phyloP scores from a whole-genome alignment of 2,888 invertebrate species.

The Drosophila acutilabella region DNA sequence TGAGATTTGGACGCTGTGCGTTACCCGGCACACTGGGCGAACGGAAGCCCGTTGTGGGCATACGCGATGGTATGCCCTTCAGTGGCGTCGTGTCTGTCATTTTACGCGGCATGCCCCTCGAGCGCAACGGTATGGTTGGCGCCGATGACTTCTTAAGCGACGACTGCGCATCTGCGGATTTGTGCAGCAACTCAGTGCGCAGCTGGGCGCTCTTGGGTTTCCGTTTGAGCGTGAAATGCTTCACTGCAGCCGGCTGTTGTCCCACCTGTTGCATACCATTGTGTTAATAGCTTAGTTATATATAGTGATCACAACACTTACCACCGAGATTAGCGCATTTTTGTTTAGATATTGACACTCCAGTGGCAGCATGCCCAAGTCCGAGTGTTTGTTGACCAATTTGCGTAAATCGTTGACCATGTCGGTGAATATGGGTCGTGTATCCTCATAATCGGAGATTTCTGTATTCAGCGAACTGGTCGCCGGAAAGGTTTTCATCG shows the following conservation, averaged over 20 bases:
- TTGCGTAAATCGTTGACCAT: slow-evolving; percentile 93
- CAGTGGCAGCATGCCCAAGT: slow-evolving; percentile 94
- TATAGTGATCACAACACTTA: slow-evolving; percentile 78
- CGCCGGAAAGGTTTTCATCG: slow-evolving; percentile 96
- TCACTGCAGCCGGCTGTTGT: slow-evolving; percentile 92
- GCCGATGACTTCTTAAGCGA: slow-evolving; percentile 95
- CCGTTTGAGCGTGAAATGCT: slow-evolving; percentile 96
- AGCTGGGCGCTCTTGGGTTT: slow-evolving; percentile 97
- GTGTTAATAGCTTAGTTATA: not conserved
- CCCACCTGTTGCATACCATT: slow-evolving; percentile 87
- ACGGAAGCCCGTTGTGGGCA: slow-evolving; percentile 89
- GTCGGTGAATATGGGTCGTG: slow-evolving; percentile 95
- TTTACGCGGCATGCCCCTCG: slow-evolving; percentile 95
- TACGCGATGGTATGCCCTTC: slow-evolving; percentile 95
- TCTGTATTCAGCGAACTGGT: slow-evolving; percentile 95
- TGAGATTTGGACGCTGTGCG: slow-evolving; percentile 86
- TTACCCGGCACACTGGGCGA: slow-evolving; percentile 84
- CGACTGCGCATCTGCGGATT: slow-evolving; percentile 95
- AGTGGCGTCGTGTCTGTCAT: slow-evolving; percentile 98
- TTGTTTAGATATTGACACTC: slow-evolving; percentile 99
- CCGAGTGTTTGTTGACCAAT: slow-evolving; percentile 93
- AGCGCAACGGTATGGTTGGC: slow-evolving; percentile 94
- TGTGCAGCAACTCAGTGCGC: slow-evolving; percentile 94
- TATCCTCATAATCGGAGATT: slow-evolving; percentile 94
- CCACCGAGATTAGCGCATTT: slow-evolving; percentile 94